phyloP scores from a whole-genome alignment of 23 tunicate species.

The Halocynthia roretzi region DNA sequence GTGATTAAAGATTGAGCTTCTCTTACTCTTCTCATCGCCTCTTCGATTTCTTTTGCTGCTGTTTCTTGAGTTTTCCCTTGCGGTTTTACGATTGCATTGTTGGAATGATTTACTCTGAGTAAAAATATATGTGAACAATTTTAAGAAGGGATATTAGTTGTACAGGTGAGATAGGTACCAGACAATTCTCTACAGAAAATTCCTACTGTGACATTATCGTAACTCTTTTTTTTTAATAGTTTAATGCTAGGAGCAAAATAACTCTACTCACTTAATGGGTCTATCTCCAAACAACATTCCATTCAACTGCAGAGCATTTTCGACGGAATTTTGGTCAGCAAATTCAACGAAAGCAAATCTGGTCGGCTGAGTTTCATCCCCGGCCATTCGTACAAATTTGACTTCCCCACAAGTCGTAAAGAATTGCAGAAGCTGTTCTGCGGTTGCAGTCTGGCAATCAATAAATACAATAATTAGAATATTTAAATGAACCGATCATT shows the following conservation, averaged over 20 bases:
- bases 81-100: constrained; percentile 79
- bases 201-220: no score
- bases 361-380: constrained; percentile 80
- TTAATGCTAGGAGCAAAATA: neutral
- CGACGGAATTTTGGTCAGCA: constrained; percentile 28
- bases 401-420: constrained; percentile 76
- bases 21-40: constrained; percentile 84
- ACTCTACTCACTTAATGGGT: constrained; percentile 48
- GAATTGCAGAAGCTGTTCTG: constrained; percentile 55
- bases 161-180: no score
- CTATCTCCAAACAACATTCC: constrained; percentile 61
- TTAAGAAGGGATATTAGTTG: no score
- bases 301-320: constrained; percentile 61
- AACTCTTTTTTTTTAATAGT: no score
- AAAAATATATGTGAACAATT: neutral
- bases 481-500: neutral
- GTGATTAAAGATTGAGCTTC: constrained; percentile 84
- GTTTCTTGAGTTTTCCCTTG: constrained; percentile 34
- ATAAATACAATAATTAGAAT: neutral
- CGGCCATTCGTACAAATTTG: constrained; percentile 70
- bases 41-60: constrained; percentile 71
- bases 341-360: constrained; percentile 83
- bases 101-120: constrained; percentile 73
- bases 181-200: no score
- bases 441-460: constrained; percentile 48